These are phyloP conservation scores for Amphipoea oculea DNA, from an alignment of 2,888 invertebrate genomes.

Conservation along the genomic window DNA sequence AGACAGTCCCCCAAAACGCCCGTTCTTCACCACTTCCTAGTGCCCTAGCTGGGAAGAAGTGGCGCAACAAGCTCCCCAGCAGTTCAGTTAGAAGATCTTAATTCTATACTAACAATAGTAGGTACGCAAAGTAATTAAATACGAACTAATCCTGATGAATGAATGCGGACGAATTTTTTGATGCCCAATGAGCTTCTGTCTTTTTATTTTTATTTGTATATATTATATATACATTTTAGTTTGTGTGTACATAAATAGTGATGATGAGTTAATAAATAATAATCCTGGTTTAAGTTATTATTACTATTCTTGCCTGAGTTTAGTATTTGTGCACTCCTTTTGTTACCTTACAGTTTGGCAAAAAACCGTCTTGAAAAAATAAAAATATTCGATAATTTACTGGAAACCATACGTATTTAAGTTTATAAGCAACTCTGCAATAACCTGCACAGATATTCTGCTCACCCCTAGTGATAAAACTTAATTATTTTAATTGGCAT, in stretches of 20 bases:
- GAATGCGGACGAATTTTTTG: too few relatives aligned
- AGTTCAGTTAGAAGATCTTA: not conserved
- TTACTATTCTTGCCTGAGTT: not conserved
- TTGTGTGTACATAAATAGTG: too few relatives aligned
- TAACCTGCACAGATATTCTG: conserved; percentile 23
- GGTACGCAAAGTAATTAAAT: not conserved
- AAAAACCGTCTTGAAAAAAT: not conserved
- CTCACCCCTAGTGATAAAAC: conserved; percentile 13
- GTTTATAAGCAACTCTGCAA: conserved; percentile 3
- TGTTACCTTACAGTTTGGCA: not conserved
- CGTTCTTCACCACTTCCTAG: not conserved
- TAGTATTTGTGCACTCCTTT: not conserved
- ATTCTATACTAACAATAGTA: not conserved
- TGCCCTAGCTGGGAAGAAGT: not conserved
- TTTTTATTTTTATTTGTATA: too few relatives aligned
- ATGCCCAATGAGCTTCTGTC: too few relatives aligned
- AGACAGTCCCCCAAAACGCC: too few relatives aligned
- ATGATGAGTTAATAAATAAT: too few relatives aligned
- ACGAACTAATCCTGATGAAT: too few relatives aligned
- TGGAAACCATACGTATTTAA: not conserved
- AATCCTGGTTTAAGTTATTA: not conserved
- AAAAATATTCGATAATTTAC: not conserved
- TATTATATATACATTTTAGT: too few relatives aligned
- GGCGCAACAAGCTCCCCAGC: not conserved
- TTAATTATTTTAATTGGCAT: conserved; percentile 38